Evolutionary conservation across 2,888 invertebrate genomes (phyloP).

Genomic region (Temnothorax ravouxi): DNA sequence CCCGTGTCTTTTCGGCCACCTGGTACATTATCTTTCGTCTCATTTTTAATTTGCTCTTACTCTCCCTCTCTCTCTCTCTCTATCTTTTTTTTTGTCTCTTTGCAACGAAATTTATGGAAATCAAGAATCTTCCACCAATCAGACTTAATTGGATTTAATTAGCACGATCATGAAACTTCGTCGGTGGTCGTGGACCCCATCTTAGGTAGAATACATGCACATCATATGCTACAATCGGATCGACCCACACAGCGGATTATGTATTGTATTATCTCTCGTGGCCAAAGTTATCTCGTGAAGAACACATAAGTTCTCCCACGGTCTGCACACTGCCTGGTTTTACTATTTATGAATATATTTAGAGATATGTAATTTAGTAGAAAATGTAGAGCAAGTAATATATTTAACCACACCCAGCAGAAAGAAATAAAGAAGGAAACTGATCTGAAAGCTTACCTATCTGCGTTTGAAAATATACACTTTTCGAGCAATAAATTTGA

Average conservation of each 20-base stretch:
- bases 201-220: background rate
- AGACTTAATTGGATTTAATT: constrained; percentile 63
- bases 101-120: constrained; percentile 52
- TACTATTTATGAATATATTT: constrained; percentile 1
- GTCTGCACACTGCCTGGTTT: background rate
- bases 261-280: constrained; percentile 10
- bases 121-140: background rate
- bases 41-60: constrained; percentile 57
- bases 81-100: constrained; percentile 8
- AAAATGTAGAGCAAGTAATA: background rate
- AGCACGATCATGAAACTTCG: constrained; percentile 44
- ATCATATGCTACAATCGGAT: constrained; percentile 19
- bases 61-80: background rate
- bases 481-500: background rate
- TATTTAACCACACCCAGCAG: background rate
- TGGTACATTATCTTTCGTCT: background rate
- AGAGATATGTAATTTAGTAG: constrained; percentile 3
- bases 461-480: background rate
- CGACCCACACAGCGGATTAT: background rate
- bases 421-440: constrained; percentile 1
- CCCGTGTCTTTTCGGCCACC: background rate
- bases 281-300: constrained; percentile 6
- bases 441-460: background rate
- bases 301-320: constrained; percentile 5
- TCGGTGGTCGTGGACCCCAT: constrained; percentile 49